phyloP scores from a whole-genome alignment of 23 tunicate genomes.

The Phallusia fumigata region DNA sequence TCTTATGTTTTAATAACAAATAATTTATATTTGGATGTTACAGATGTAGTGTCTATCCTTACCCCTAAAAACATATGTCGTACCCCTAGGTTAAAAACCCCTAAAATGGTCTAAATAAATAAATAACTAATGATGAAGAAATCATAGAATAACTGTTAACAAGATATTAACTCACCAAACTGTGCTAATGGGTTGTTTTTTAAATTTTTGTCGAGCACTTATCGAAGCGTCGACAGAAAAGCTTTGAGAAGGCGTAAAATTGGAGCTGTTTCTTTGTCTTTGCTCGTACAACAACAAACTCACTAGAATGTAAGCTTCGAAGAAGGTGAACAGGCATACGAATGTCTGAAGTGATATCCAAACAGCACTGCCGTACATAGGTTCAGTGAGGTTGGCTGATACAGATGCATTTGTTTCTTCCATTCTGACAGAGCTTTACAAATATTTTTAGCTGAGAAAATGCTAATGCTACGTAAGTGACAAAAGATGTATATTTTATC shows the following conservation, averaged over 20 bases:
- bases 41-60: too few species aligned
- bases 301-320: not conserved
- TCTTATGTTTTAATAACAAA: too few species aligned
- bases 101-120: too few species aligned
- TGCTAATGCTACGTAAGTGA: too few species aligned
- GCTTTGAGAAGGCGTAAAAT: too few species aligned
- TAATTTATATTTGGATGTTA: too few species aligned
- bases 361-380: not conserved
- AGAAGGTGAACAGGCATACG: not conserved
- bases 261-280: not conserved
- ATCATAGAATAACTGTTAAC: too few species aligned
- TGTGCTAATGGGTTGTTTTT: not conserved
- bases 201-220: not conserved
- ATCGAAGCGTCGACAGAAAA: not conserved
- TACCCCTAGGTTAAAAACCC: too few species aligned
- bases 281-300: not conserved
- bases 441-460: too few species aligned
- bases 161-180: not conserved
- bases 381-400: not conserved
- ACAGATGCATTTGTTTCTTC: not conserved
- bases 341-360: not conserved
- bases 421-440: not conserved
- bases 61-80: too few species aligned
- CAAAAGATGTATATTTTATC: too few species aligned
- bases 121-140: too few species aligned